Evolutionary conservation across 1,140 invertebrate genomes (phyloP).

Genomic region (Cherax quadricarinatus): DNA sequence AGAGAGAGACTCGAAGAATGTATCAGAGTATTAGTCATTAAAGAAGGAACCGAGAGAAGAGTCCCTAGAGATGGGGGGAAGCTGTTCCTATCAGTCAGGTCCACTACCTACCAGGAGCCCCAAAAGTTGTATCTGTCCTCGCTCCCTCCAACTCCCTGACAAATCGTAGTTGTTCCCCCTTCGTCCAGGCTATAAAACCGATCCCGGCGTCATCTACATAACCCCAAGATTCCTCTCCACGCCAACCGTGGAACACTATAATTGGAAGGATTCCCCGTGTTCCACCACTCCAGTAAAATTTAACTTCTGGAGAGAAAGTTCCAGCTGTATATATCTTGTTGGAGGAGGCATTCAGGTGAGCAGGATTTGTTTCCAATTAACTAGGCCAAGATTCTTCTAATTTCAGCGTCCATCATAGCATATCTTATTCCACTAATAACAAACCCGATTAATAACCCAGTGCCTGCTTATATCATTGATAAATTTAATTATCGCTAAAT

Average conservation of each 20-base stretch:
- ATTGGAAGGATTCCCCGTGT: not conserved
- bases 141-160: not conserved
- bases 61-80: too few species aligned
- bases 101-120: too few species aligned
- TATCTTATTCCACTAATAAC: not conserved
- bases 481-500: not conserved
- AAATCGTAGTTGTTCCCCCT: not conserved
- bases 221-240: not conserved
- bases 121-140: not conserved
- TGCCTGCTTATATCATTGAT: not conserved
- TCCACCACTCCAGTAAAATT: not conserved
- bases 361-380: too few species aligned
- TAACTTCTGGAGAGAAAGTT: not conserved
- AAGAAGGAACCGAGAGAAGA: too few species aligned
- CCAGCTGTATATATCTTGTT: too few species aligned
- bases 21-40: too few species aligned
- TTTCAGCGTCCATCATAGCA: not conserved
- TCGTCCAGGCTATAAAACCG: not conserved
- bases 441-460: not conserved
- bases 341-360: too few species aligned
- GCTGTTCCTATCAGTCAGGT: too few species aligned
- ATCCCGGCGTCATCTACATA: not conserved
- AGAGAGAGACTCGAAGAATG: too few species aligned
- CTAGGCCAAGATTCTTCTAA: not conserved
- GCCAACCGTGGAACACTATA: not conserved